These are phyloP conservation scores for Seira ritae DNA, from an alignment of 2,888 invertebrate genomes.

Conservation along the genomic window DNA sequence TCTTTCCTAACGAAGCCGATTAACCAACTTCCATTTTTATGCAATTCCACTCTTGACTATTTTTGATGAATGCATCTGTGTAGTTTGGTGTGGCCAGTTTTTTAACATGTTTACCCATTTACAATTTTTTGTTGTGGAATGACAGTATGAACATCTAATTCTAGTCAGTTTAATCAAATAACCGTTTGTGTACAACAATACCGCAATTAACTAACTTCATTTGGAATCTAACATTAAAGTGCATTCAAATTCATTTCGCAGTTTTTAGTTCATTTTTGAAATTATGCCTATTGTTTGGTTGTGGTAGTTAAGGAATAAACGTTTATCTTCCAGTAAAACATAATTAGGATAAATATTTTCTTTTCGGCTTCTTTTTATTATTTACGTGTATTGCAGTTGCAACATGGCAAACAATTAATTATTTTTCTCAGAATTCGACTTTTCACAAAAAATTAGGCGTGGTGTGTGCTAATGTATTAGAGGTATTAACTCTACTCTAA, in stretches of 20 bases:
- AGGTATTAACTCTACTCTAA: constrained; percentile 3
- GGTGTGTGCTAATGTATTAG: too few species aligned
- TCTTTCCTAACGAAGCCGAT: neutral
- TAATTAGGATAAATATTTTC: neutral
- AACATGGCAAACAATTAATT: neutral
- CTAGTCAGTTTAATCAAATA: constrained; percentile 34
- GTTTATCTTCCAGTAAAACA: too few species aligned
- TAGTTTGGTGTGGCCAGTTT: neutral
- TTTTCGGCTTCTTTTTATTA: neutral
- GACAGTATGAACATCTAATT: constrained; percentile 18
- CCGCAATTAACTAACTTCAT: neutral
- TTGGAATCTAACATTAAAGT: too few species aligned
- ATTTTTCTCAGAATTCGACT: neutral
- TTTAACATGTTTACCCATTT: constrained; percentile 8
- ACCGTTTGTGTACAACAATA: constrained; percentile 10
- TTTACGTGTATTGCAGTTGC: neutral
- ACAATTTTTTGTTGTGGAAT: neutral
- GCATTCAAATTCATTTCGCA: too few species aligned
- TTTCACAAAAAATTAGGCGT: too few species aligned
- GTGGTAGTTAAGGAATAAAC: too few species aligned
- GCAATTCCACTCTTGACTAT: too few species aligned
- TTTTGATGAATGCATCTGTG: too few species aligned
- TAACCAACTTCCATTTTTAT: too few species aligned
- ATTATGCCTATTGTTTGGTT: too few species aligned
- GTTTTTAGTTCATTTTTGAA: too few species aligned